Evolutionary conservation across 2,888 invertebrate species (phyloP).

Genomic region (Tethea ocularis): DNA sequence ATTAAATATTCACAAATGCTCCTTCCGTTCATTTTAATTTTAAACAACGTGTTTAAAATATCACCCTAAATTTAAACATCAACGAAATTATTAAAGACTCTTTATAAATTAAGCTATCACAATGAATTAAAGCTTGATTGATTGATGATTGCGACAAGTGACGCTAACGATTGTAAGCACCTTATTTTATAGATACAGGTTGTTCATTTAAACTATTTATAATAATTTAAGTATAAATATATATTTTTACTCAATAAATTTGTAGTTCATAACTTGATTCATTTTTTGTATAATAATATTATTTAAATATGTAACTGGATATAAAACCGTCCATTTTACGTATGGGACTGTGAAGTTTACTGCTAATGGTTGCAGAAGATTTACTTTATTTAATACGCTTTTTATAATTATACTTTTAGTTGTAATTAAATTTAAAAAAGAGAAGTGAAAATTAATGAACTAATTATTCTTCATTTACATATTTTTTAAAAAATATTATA

Average conservation of each 20-base stretch:
- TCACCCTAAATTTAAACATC: neutral
- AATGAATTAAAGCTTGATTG: slow-evolving; percentile 62
- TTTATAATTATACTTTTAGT: too few species aligned
- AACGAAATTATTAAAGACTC: slow-evolving; percentile 4
- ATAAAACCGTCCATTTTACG: too few species aligned
- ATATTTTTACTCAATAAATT: neutral
- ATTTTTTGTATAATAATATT: neutral
- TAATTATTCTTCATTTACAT: too few species aligned
- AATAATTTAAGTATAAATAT: neutral
- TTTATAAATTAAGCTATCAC: slow-evolving; percentile 49
- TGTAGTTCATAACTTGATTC: neutral
- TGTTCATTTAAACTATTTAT: neutral
- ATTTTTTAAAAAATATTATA: too few species aligned
- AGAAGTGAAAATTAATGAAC: too few species aligned
- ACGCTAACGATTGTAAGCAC: slow-evolving; percentile 22
- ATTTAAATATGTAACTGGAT: too few species aligned
- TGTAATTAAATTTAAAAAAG: too few species aligned
- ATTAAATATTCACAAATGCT: too few species aligned
- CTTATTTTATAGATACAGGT: slow-evolving; percentile 11
- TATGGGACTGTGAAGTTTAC: too few species aligned
- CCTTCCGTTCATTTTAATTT: neutral
- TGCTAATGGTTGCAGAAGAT: too few species aligned
- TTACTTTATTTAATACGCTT: too few species aligned
- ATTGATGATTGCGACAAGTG: slow-evolving; percentile 36
- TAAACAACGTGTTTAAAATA: neutral